Evolutionary conservation across 1,140 invertebrate species (phyloP), one percentile per base, ranked within the genome.

Genomic region (Ceratosolen solmsi): DNA sequence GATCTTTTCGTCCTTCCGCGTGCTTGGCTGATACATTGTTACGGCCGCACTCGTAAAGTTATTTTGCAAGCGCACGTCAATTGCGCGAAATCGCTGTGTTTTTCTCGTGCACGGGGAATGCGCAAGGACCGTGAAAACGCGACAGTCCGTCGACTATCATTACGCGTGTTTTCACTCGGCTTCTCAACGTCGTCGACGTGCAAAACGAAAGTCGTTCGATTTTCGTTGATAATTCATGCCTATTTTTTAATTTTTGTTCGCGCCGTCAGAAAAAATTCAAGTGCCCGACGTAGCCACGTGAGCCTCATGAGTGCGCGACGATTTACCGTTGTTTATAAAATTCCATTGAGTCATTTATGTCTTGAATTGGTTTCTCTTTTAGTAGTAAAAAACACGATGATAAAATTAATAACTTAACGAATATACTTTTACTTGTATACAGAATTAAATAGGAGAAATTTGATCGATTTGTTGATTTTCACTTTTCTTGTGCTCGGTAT

Each of bases 371-470:
- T 77, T 77, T 49, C 75, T 77, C 68, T n/a, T 56, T 51, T 4
- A 27, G 54, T 33, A 54, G 65, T 56, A 27, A 79, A 79, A 79
- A 79, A 71, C n/a, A 13, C 77, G 51, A 71, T 65, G 77, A 71
- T 79, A 79, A 79, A 79, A n/a, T 79, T 79, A 79, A 79, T 79
- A 79, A 79, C 49, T 33, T 33, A 56, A 73, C 46, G 71, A 73
- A 73, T 73, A 51, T 30, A 51, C 70, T 68, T 38, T 68, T 72
- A 72, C 63, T 36, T 77, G 36, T 63, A 17, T 68, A 25, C 73
- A 54, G 25, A 25, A 60, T 60, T 60, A 60, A 60, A 75, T 60
- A 11, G 76, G 77, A 71, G 77, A 79, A 79, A 79, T 46, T 71
- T 58, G 77, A 71, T 79, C 65, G 77, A 79, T 56, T 30, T 30